phyloP scores from a whole-genome alignment of 37 sponge, comb jelly and placozoan genomes.

The Ephydatia muelleri region DNA sequence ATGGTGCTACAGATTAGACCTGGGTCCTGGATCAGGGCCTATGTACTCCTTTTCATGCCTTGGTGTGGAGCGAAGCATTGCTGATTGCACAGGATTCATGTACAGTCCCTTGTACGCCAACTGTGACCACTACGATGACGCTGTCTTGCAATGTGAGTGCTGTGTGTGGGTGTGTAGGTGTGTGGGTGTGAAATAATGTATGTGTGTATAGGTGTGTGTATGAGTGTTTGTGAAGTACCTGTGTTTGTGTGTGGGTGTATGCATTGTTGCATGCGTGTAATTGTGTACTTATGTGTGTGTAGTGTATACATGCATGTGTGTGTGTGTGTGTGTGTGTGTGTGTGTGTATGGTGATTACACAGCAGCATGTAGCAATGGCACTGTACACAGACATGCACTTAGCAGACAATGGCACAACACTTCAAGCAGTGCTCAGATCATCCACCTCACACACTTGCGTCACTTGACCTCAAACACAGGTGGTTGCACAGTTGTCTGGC shows the following conservation, averaged over 20 bases:
- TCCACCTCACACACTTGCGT: not conserved
- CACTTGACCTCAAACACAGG: too few species aligned
- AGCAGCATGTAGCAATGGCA: too few species aligned
- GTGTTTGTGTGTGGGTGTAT: too few species aligned
- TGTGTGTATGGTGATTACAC: not conserved
- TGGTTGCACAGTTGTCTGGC: not conserved
- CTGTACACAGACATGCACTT: too few species aligned
- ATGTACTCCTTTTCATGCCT: not conserved
- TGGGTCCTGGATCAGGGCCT: not conserved
- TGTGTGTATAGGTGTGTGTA: too few species aligned
- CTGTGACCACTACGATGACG: not conserved
- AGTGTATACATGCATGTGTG: too few species aligned
- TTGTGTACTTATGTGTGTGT: too few species aligned
- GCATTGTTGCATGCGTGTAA: too few species aligned
- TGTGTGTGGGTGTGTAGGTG: not conserved
- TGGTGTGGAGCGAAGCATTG: not conserved
- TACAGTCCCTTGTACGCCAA: not conserved
- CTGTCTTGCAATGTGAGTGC: not conserved
- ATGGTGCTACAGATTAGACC: not conserved
- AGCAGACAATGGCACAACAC: too few species aligned
- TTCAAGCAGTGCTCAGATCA: too few species aligned
- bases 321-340: conserved; percentile 1
- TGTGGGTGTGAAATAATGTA: too few species aligned
- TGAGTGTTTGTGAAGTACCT: too few species aligned
- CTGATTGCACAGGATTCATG: not conserved